These are phyloP conservation scores for Drosophila melanica DNA, from an alignment of 1,140 invertebrate genomes.

Conservation along the genomic window DNA sequence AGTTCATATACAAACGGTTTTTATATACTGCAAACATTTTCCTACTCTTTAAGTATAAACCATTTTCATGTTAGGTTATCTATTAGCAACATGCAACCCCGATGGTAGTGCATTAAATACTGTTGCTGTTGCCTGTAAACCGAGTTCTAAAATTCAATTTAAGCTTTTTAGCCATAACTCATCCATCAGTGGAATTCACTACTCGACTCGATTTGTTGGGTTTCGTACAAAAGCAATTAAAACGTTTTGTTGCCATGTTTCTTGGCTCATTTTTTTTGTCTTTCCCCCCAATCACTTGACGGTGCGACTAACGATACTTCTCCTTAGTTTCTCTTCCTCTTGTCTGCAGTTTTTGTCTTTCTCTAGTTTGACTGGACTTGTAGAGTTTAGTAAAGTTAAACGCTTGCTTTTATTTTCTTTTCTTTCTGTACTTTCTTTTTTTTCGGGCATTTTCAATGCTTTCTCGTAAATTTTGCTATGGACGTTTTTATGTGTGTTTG, in stretches of 20 bases:
- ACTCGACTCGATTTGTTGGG: slow-evolving; percentile 1
- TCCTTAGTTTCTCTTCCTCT: slow-evolving; percentile 17
- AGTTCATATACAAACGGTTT: no score
- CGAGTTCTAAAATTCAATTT: slow-evolving; percentile 36
- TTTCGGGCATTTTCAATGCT: slow-evolving; percentile 21
- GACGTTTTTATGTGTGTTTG: slow-evolving; percentile 79
- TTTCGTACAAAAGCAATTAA: slow-evolving; percentile 70
- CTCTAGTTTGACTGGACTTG: slow-evolving; percentile 2
- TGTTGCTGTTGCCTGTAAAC: slow-evolving; percentile 7
- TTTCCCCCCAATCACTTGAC: slow-evolving; percentile 45
- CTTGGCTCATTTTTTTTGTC: slow-evolving; percentile 44
- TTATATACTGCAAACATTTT: no score
- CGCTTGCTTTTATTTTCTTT: slow-evolving; percentile 40
- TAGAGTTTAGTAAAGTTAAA: slow-evolving; percentile 63
- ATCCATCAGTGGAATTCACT: slow-evolving; percentile 32
- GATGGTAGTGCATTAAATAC: slow-evolving; percentile 5
- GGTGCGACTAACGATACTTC: slow-evolving; percentile 52
- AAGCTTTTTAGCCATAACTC: slow-evolving; percentile 31
- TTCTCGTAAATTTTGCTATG: slow-evolving; percentile 72
- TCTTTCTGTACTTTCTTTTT: slow-evolving; percentile 42
- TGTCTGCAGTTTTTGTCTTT: background rate
- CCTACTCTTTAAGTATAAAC: no score
- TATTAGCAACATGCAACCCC: no score
- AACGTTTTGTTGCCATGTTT: slow-evolving; percentile 53
- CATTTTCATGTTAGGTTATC: no score